A percentile compares a stretch with the other conserved stretches of the same genome.
These are phyloP conservation scores for Chaenocephalus aceratus DNA, from an alignment of 2,113 vertebrate species.

Conservation along the genomic window DNA sequence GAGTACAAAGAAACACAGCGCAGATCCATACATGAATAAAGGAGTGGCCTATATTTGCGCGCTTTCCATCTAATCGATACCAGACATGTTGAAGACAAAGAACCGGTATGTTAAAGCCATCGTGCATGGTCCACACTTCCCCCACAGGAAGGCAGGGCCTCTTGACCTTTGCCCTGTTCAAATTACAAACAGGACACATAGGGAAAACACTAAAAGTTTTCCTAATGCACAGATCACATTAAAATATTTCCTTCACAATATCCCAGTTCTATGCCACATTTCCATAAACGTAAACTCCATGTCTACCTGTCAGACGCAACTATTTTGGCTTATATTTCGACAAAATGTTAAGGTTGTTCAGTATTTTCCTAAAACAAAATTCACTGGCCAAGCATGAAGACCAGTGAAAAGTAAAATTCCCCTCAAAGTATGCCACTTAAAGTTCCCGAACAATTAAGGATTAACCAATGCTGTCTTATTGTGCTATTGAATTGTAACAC, in stretches of 20 bases:
- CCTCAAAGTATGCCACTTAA: neutral
- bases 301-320: neutral
- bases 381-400: neutral
- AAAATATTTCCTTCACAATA: neutral
- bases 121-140: too few species aligned
- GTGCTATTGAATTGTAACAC: neutral
- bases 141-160: too few species aligned
- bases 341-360: neutral
- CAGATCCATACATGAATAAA: too few species aligned
- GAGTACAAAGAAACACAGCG: too few species aligned
- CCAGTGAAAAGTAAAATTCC: neutral
- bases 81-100: too few species aligned
- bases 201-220: too few species aligned
- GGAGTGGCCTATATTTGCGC: too few species aligned
- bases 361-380: neutral
- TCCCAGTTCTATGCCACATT: neutral
- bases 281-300: neutral
- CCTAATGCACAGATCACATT: too few species aligned
- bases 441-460: neutral
- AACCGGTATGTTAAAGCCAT: too few species aligned
- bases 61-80: too few species aligned
- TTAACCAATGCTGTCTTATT: neutral
- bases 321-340: neutral
- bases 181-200: too few species aligned
- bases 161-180: too few species aligned